These are phyloP conservation scores for Melanerpes aurifrons DNA, from an alignment of 2,113 vertebrate genomes.

Conservation along the genomic window DNA sequence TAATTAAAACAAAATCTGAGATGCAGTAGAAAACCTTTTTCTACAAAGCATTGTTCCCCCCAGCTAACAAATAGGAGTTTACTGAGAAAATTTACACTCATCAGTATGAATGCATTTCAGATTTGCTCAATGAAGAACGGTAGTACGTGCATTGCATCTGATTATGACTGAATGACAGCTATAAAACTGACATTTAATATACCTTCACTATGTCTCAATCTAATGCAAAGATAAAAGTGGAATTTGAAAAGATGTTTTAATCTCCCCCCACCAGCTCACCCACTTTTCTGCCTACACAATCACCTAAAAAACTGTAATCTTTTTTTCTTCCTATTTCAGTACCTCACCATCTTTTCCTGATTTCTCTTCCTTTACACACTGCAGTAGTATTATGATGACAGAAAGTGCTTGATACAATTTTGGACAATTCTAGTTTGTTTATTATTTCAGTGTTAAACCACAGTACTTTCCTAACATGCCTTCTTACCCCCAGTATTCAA, in stretches of 20 bases:
- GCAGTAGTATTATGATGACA: background rate
- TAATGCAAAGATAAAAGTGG: background rate
- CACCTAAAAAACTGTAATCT: background rate
- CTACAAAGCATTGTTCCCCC: background rate
- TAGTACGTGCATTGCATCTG: background rate
- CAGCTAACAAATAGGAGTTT: background rate
- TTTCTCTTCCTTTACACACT: background rate
- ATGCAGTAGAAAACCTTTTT: background rate
- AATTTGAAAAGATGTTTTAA: background rate
- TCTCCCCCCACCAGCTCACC: background rate
- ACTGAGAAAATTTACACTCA: constrained; percentile 1
- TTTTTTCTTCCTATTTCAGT: background rate
- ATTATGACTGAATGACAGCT: background rate
- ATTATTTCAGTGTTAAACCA: background rate
- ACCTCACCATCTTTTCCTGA: background rate
- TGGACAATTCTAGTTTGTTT: background rate
- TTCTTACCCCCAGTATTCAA: background rate
- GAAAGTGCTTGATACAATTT: background rate
- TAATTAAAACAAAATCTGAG: constrained; percentile 19
- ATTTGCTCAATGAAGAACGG: background rate
- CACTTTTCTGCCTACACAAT: background rate
- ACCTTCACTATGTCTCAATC: background rate
- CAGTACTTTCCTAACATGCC: background rate
- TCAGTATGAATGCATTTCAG: background rate
- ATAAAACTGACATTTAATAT: constrained; percentile 3